These are phyloP conservation scores for Stichopus horrens DNA, from an alignment of 53 echinoderm and acorn worm species.

Conservation along the genomic window DNA sequence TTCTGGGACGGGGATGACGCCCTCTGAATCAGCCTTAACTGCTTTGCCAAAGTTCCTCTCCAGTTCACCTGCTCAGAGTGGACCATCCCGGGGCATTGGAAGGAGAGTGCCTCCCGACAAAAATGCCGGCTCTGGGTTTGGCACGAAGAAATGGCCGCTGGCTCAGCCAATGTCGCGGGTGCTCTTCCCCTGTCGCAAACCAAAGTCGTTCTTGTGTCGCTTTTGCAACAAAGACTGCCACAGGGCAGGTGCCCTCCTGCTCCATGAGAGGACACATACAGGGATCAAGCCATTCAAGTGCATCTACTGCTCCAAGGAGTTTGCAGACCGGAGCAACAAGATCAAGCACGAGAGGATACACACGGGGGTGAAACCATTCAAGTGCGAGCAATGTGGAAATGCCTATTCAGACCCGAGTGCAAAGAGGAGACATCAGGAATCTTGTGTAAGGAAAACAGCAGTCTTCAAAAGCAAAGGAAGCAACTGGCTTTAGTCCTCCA, in stretches of 20 bases:
- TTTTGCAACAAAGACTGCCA: neutral
- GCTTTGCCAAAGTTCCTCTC: too few species aligned
- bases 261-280: neutral
- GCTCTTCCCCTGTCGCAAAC: neutral
- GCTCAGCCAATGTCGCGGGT: too few species aligned
- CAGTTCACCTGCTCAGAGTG: too few species aligned
- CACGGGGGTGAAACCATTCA: neutral
- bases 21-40: too few species aligned
- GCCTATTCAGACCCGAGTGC: constrained; percentile 1
- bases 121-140: too few species aligned
- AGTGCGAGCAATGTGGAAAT: neutral
- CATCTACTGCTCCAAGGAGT: neutral
- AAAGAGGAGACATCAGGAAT: neutral
- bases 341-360: neutral
- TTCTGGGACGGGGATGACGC: too few species aligned
- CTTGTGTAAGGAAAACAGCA: neutral
- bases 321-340: neutral
- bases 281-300: neutral
- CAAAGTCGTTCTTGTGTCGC: neutral
- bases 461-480: neutral
- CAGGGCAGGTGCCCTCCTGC: neutral
- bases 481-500: too few species aligned
- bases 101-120: too few species aligned
- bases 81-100: too few species aligned
- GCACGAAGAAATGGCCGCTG: too few species aligned